A percentile compares a stretch with the other conserved stretches of the same genome.
These are phyloP conservation scores for Drosophila monieri DNA, from an alignment of 2,888 invertebrate species.

Conservation along the genomic window DNA sequence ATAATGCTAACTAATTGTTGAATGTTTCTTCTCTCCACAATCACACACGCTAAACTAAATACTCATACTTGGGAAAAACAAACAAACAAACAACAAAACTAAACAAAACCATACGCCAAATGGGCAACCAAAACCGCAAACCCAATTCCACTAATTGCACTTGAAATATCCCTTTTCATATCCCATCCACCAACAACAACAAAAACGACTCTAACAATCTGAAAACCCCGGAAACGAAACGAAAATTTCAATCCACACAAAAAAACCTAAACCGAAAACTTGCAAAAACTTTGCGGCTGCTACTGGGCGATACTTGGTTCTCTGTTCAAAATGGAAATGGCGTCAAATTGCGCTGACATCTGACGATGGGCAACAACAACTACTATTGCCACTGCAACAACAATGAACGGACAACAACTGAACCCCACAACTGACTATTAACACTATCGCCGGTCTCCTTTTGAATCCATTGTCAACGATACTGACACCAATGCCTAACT, in stretches of 20 bases:
- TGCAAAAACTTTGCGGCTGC: conserved; percentile 59
- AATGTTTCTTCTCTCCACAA: conserved; percentile 55
- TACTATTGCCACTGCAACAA: conserved; percentile 6
- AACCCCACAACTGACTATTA: conserved; percentile 29
- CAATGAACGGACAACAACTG: conserved; percentile 47
- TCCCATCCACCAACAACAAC: conserved; percentile 57
- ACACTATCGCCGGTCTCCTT: conserved; percentile 11
- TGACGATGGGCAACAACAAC: conserved; percentile 69
- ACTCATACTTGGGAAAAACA: conserved; percentile 23
- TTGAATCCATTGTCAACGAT: conserved; percentile 66
- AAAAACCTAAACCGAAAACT: conserved; percentile 39
- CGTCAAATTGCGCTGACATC: conserved; percentile 82
- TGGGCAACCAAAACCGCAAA: conserved; percentile 65
- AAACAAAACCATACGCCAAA: conserved; percentile 44
- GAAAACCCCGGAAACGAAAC: conserved; percentile 49
- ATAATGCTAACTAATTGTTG: conserved; percentile 68
- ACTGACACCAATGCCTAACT: conserved; percentile 52
- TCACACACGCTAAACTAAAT: conserved; percentile 32
- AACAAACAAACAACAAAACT: conserved; percentile 21
- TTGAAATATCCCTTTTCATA: conserved; percentile 75
- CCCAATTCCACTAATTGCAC: conserved; percentile 81
- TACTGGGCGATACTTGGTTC: conserved; percentile 24
- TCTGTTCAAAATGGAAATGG: conserved; percentile 73
- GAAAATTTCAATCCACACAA: conserved; percentile 37
- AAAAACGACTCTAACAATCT: conserved; percentile 41